Evolutionary conservation across 2,888 invertebrate genomes (phyloP), one percentile per base, ranked within the genome.

Genomic region (Ormyrus nitidulus): DNA sequence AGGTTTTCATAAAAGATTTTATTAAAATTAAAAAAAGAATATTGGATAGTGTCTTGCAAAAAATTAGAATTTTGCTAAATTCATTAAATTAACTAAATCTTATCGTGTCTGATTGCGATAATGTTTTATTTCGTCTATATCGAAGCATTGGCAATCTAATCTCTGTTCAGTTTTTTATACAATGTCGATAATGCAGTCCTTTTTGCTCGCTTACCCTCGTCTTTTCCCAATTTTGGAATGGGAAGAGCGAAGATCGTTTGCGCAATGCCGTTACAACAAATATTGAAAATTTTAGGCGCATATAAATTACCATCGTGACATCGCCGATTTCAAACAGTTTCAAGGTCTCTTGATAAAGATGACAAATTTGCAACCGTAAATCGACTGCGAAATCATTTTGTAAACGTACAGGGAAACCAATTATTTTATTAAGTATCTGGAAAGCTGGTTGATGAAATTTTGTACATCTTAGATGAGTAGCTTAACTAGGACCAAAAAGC

Each of bases 281-380:
- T 44, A 69, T 56, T 56, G 7, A 65, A 51, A 66, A 48, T 34
- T 62, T 54, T 66, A 74, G 65, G 9, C 74, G 19, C 51, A 49
- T 61, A 62, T 61, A 11, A 61, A 49, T 44, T 71, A 56, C 13
- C 62, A 49, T 61, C 49, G 46, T 34, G 34, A 46, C 7, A 53
- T 59, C 19, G n/a, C 4, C 2, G 19, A 54, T 69, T 77, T 66
- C 59, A 54, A 69, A 69, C 46, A n/a, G 4, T 48, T 77, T n/a
- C 54, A 78, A 73, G 61, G 68, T 68, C 51, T 51, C 5, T 44
- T 46, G 71, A 71, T 79, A 79, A 66, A 10, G 9, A 34, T 68
- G 66, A 78, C 59, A 48, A 73, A 73, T 78, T 78, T 54, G 59
- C 73, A 73, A 70, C 70, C 61, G 34, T 6, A 61, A 73, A 74